Evolutionary conservation across 2,888 invertebrate species (phyloP).

Genomic region (Cryptus viduatorius): DNA sequence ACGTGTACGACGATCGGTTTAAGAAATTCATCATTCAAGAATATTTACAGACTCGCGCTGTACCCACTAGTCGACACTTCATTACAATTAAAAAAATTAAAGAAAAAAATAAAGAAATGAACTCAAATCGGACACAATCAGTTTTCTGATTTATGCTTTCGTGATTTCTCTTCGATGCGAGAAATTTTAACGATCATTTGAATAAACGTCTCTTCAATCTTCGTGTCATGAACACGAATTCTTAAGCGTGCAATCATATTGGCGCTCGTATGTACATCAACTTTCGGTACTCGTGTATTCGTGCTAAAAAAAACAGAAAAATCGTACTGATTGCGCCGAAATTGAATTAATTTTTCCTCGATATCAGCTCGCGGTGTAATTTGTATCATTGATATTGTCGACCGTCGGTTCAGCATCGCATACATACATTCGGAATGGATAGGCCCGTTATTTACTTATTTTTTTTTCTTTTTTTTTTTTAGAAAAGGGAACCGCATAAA

Average conservation of each 20-base stretch:
- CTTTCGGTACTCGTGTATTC: conserved; percentile 36
- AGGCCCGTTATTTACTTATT: conserved; percentile 74
- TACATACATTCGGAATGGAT: conserved; percentile 70
- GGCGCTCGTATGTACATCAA: conserved; percentile 60
- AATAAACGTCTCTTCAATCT: conserved; percentile 27
- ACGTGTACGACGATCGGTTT: conserved; percentile 50
- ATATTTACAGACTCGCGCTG: conserved; percentile 57
- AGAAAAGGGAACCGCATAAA: conserved; percentile 66
- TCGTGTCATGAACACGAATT: neutral
- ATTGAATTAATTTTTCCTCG: conserved; percentile 9
- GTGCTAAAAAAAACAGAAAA: conserved; percentile 29
- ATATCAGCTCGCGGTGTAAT: conserved; percentile 9
- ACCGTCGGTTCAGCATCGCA: conserved; percentile 61
- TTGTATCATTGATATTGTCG: conserved; percentile 55
- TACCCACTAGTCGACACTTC: conserved; percentile 31
- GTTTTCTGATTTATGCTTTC: neutral
- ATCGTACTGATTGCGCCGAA: conserved; percentile 18
- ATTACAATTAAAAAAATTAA: conserved; percentile 8
- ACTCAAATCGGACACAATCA: conserved; percentile 1
- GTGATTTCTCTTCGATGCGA: neutral
- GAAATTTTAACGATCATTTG: conserved; percentile 23
- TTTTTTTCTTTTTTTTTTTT: conserved; percentile 57
- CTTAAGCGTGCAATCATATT: conserved; percentile 3
- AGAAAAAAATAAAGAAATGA: neutral
- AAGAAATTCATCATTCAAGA: conserved; percentile 39